Evolutionary conservation across 2,888 invertebrate genomes (phyloP).

Genomic region (Empis stercorea): DNA sequence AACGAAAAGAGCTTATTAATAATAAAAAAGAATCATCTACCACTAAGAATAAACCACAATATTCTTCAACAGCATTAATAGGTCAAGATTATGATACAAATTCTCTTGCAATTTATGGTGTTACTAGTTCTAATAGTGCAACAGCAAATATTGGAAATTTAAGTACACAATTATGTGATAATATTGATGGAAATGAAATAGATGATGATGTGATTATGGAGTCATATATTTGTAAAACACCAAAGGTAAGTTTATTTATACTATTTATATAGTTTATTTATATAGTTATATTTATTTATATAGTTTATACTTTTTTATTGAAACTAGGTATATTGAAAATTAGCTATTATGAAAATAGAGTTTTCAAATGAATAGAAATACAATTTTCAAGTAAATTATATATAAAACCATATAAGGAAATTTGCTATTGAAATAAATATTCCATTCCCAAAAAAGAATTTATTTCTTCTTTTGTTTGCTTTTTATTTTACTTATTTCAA

Average conservation of each 20-base stretch:
- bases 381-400: too few species aligned
- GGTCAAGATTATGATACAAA: constrained; percentile 12
- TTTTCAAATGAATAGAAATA: too few species aligned
- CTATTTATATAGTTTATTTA: too few species aligned
- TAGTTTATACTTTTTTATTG: too few species aligned
- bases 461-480: too few species aligned
- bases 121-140: constrained; percentile 18
- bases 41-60: constrained; percentile 16
- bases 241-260: constrained; percentile 24
- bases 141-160: neutral
- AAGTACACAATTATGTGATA: neutral
- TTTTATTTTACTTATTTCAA: too few species aligned
- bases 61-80: constrained; percentile 12
- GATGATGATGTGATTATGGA: constrained; percentile 21
- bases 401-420: too few species aligned
- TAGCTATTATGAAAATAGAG: too few species aligned
- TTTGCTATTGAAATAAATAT: too few species aligned
- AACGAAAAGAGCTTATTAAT: constrained; percentile 41
- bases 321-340: too few species aligned
- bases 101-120: constrained; percentile 28
- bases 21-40: constrained; percentile 3
- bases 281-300: too few species aligned
- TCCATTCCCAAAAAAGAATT: too few species aligned
- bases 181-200: constrained; percentile 12
- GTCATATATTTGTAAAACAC: constrained; percentile 22